Base-by-base conservation (phyloP, 30 jellyfish, hydroid and myxozoan species). In the Aurelia coerulea region DNA sequence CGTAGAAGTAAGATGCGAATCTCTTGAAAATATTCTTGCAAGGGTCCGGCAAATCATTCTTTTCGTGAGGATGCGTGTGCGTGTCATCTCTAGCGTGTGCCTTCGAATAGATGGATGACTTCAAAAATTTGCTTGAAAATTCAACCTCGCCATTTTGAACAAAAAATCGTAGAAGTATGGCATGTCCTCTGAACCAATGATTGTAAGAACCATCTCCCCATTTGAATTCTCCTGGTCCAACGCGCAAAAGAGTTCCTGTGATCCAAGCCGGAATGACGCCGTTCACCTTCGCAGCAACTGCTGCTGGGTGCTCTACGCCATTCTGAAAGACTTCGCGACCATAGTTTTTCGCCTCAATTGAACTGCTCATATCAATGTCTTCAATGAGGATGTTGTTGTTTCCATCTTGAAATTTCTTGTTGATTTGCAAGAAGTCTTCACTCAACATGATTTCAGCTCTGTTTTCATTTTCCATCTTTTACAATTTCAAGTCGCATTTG, bases 151-250 rank as follows among this genome's bases (percentile, higher is more conserved):
- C 97, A 66, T 88, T 60, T 33, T 54, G 29, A 29, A 88, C 46
- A 62, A 69, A 90, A 62, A 88, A 88, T 42, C 92, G 68, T 35
- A 65, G 56, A 19, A 88, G 86, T 15, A 88, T 46, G 10, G 92
- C 88, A 2, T 79, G 89, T 5, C 97, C 97, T 33, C 80, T 92
- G 68, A 88, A 88, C 97, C 97, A 88, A 52, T 88, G 97, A 10
- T 79, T 79, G 84, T 88, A 88, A 10, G 79, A 41, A 18, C 69
- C 37, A 73, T 70, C 81, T 8, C 91, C 91, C 97, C 97, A 88
- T 64, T 88, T 81, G 65, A 33, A 80, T 50, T 80, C 80, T 9
- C 97, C 97, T 13, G 97, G 97, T 16, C 97, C 97, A 7, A 63
- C 89, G 49, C 91, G 78, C 18, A 88, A 35, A 33, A 88, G 51